Evolutionary conservation across 1,140 invertebrate species (phyloP), one percentile per base, ranked within the genome.

Genomic region (Drosophila arawakana): DNA sequence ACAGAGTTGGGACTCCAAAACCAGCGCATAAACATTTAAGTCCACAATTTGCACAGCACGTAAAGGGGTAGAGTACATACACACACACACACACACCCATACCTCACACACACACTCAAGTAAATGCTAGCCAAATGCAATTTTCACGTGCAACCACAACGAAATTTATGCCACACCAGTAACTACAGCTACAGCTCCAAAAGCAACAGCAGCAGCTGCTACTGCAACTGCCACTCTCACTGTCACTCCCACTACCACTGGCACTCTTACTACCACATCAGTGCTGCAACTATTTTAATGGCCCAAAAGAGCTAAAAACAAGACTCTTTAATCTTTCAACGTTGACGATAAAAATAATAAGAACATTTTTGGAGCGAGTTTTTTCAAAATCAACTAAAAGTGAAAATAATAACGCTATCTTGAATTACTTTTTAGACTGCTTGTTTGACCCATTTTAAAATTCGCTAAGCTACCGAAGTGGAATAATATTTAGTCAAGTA

Each of bases 121-220:
- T 71, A 73, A 88, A 72, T 76, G 83, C 73, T 83, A 78, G 80
- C 73, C 80, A 86, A 86, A 86, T 86, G 84, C 84, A 89, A 89
- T 89, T 89, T 89, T 89, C 84, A 89, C 84, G 84, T 89, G 84
- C 84, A 89, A 89, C 84, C 84, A 72, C 84, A 89, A 89, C 84
- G 78, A 89, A 89, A 89, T 89, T 89, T 89, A 89, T 89, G 84
- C 84, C 78, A 89, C 78, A 82, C 83, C 69, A 88, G 73, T 71
- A 88, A 88, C 80, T 80, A 76, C 75, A 88, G 73, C 80, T 71
- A 68, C 67, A 73, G 39, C 78, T 68, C 44, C 67, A 86, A 50
- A n/a, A 21, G 1, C 10, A 47, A 35, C 82, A 68, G 15, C 41
- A 47, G 30, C 46, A 58, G 43, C 54, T 49, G 21, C n/a, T 34